Evolutionary conservation across 2,888 invertebrate species (phyloP), one percentile per base, ranked within the genome.

Genomic region (Carabus problematicus): DNA sequence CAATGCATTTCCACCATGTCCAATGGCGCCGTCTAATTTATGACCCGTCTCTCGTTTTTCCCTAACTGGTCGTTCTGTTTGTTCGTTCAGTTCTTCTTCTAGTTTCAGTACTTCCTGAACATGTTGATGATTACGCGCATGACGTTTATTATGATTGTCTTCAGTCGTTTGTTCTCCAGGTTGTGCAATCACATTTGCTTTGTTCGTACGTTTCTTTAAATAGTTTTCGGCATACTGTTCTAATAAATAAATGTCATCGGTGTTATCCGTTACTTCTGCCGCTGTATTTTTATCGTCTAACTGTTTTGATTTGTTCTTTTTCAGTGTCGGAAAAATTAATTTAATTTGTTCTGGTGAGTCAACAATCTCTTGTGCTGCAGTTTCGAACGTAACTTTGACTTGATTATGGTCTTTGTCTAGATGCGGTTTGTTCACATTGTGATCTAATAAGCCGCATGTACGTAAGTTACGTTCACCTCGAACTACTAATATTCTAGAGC

Each of bases 401-500:
- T 77, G 76, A 42, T 75, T 75, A 77, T 88, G 85, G 73, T 86
- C 87, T 73, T 85, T 83, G 61, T 88, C 85, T 75, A 85, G 79
- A 61, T 85, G 86, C n/a, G 86, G 85, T 76, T 88, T 90, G 75
- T 88, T 87, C 74, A 85, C 85, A 74, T 88, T 88, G 73, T 88
- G 87, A 72, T 93, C 90, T 73, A 93, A 81, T 72, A 94, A 84
- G 1, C 91, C 92, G 79, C 94, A 94, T 1, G 92, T 92, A 72
- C 89, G 86, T 55, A 94, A 82, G 78, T 89, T 89, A 75, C 88
- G 88, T 58, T 91, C 91, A 8, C 93, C 94, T 81, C 91, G 89
- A 0, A 94, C 92, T 1, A 94, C 91, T 75, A 94, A 83, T 76
- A 94, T 89, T 70, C 91, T 88, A 0, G 93, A 90, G 12, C 94